Evolutionary conservation across 2,113 vertebrate species (phyloP).

Genomic region (Nothocercus julius): DNA sequence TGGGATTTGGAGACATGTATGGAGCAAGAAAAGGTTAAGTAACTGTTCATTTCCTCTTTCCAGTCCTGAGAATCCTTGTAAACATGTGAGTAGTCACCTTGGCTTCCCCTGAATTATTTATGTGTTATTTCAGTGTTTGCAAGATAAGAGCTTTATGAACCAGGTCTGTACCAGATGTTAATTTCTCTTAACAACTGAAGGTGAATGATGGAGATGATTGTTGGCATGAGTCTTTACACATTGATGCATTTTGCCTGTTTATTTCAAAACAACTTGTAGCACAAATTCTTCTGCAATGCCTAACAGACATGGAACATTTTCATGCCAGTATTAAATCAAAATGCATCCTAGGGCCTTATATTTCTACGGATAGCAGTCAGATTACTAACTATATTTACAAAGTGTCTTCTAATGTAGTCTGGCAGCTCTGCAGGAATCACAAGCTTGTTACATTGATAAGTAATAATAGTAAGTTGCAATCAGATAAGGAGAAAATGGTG

Average conservation of each 20-base stretch:
- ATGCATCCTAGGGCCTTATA: neutral
- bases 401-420: neutral
- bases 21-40: neutral
- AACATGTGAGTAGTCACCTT: neutral
- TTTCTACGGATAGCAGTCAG: neutral
- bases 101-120: neutral
- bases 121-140: neutral
- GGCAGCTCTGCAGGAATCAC: neutral
- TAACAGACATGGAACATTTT: neutral
- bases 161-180: neutral
- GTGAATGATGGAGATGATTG: neutral
- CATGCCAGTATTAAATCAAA: slow-evolving; percentile 1
- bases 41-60: neutral
- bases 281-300: neutral
- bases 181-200: neutral
- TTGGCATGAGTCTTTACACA: neutral
- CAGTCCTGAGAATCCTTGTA: neutral
- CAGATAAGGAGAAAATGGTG: neutral
- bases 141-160: neutral
- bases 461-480: neutral
- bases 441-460: neutral
- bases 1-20: neutral
- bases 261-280: neutral
- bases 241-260: neutral
- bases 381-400: neutral